These are phyloP conservation scores for Xenus cinereus DNA, from an alignment of 2,113 vertebrate genomes.

Conservation along the genomic window DNA sequence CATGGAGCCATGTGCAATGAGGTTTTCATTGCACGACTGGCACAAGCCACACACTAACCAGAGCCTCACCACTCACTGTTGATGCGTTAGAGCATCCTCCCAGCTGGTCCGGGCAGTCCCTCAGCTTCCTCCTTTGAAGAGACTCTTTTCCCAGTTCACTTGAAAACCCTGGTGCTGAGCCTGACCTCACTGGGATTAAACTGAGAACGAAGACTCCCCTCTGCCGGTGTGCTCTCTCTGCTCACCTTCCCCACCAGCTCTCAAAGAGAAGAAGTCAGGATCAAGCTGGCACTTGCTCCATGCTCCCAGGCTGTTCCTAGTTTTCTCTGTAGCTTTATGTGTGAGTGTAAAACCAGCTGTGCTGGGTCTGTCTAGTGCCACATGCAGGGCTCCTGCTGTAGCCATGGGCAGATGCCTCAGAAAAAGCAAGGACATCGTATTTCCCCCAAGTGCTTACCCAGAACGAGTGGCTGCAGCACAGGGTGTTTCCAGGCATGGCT, in stretches of 20 bases:
- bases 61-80: neutral
- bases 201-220: neutral
- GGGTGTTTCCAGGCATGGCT: neutral
- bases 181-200: neutral
- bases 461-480: neutral
- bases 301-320: neutral
- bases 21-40: neutral
- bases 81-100: neutral
- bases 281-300: neutral
- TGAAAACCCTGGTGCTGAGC: neutral
- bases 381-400: neutral
- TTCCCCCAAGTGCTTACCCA: neutral
- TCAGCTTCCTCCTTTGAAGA: neutral
- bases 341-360: neutral
- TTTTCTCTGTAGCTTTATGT: neutral
- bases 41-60: neutral
- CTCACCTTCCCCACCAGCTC: accelerated
- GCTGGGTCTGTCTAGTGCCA: accelerated
- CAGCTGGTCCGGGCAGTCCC: accelerated
- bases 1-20: neutral
- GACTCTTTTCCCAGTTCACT: neutral
- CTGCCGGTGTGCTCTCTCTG: accelerated
- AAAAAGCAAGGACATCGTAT: neutral
- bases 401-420: neutral
- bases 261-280: neutral